Conservation (phyloP, 2,113 vertebrate species). For the Eulemur rufifrons region DNA sequence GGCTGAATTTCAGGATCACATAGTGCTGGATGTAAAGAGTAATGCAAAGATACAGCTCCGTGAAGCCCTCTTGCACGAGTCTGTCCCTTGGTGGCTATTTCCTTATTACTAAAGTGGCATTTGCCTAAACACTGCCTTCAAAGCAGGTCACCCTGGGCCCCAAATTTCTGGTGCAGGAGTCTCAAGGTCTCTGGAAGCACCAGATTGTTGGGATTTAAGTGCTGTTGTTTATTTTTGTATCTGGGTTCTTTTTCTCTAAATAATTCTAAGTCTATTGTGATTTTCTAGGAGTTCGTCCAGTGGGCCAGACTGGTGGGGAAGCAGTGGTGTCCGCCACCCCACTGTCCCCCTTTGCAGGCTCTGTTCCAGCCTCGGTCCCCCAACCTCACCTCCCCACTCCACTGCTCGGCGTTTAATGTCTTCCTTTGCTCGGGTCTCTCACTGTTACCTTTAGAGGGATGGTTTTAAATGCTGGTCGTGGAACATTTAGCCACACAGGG, state of each 20-base stretch:
- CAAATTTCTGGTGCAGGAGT: not conserved
- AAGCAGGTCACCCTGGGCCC: not conserved
- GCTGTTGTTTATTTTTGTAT: not conserved
- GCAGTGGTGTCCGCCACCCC: no score
- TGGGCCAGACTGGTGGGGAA: not conserved
- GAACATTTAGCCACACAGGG: rapidly evolving
- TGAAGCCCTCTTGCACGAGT: not conserved
- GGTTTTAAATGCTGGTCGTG: not conserved
- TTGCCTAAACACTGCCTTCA: not conserved
- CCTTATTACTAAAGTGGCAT: no score
- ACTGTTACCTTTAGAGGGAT: not conserved
- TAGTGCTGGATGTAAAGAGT: not conserved
- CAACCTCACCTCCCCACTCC: rapidly evolving
- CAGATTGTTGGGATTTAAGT: not conserved
- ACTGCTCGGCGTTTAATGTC: rapidly evolving
- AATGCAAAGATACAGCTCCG: rapidly evolving
- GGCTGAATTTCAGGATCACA: not conserved
- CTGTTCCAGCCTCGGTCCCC: rapidly evolving
- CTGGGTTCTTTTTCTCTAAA: not conserved
- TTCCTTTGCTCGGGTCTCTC: not conserved
- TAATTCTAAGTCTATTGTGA: not conserved
- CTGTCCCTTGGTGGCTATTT: not conserved
- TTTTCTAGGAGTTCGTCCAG: not conserved
- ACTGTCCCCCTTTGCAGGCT: not conserved
- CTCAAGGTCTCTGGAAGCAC: not conserved